Conservation (phyloP, 2,797 vertebrate species). For the Monodelphis domestica region DNA sequence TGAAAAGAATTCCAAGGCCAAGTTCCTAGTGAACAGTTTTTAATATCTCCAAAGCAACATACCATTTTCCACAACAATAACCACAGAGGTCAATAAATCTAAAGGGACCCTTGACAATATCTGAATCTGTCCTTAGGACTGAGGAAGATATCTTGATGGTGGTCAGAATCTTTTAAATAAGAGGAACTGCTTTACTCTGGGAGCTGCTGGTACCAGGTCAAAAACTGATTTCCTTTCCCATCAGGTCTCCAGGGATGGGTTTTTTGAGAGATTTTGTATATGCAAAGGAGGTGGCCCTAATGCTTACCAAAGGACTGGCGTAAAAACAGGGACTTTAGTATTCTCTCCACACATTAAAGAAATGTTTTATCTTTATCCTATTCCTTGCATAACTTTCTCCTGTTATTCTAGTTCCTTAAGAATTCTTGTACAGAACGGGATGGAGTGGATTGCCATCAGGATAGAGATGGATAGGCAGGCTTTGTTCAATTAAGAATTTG, state of each 20-base stretch:
- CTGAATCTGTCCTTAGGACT: background rate
- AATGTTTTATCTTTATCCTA: background rate
- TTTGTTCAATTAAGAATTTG: background rate
- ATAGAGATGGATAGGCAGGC: background rate
- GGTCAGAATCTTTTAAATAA: background rate
- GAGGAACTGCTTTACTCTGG: background rate
- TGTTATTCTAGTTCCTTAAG: background rate
- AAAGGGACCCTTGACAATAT: background rate
- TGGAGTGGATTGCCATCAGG: background rate
- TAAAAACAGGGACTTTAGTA: background rate
- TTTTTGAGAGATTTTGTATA: background rate
- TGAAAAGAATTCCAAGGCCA: background rate
- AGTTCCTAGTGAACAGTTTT: background rate
- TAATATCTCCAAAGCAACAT: background rate
- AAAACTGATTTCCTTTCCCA: background rate
- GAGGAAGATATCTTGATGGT: background rate
- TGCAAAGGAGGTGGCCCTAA: background rate
- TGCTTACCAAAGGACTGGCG: background rate
- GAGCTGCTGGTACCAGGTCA: background rate
- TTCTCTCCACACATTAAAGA: background rate
- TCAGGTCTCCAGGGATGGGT: background rate
- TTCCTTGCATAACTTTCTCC: background rate
- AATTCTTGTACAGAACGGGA: background rate
- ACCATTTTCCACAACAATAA: background rate
- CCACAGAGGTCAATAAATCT: background rate